Evolutionary conservation across 1,140 invertebrate species (phyloP).

Genomic region (Drosophila watanabei): DNA sequence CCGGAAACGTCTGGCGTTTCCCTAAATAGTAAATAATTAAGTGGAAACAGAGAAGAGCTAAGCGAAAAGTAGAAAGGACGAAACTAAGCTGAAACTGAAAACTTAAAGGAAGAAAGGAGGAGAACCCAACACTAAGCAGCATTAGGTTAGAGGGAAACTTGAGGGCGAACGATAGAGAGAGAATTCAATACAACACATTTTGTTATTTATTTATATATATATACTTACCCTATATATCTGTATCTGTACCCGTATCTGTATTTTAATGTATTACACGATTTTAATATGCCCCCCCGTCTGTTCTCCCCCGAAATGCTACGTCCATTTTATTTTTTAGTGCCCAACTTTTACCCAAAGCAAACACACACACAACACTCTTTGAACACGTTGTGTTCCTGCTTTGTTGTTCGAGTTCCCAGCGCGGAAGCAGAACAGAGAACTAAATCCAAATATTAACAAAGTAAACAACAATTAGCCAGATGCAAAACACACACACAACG

Average conservation of each 20-base stretch:
- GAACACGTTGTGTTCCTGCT: conserved; percentile 19
- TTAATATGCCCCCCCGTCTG: conserved; percentile 18
- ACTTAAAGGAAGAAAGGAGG: conserved; percentile 2
- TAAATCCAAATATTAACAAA: conserved; percentile 54
- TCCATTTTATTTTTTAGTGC: conserved; percentile 35
- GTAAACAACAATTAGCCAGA: conserved; percentile 36
- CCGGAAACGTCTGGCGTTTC: conserved; percentile 34
- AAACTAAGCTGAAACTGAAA: conserved; percentile 9
- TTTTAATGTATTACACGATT: conserved; percentile 58
- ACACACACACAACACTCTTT: conserved; percentile 1
- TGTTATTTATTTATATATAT: conserved; percentile 59
- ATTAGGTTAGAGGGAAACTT: background rate
- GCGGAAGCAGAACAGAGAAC: conserved; percentile 28
- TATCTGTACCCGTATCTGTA: conserved; percentile 35
- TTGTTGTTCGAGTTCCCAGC: conserved; percentile 14
- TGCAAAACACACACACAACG: conserved; percentile 13
- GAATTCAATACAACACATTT: conserved; percentile 39
- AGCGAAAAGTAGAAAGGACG: conserved; percentile 15
- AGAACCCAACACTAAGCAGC: conserved; percentile 16
- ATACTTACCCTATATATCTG: conserved; percentile 46
- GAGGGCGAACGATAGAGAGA: background rate
- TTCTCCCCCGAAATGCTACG: conserved; percentile 7
- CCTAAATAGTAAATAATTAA: conserved; percentile 20
- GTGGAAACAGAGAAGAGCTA: conserved; percentile 17
- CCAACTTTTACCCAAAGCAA: conserved; percentile 25